Conservation (phyloP, 2,888 invertebrate genomes). For the Dromius quadrimaculatus region DNA sequence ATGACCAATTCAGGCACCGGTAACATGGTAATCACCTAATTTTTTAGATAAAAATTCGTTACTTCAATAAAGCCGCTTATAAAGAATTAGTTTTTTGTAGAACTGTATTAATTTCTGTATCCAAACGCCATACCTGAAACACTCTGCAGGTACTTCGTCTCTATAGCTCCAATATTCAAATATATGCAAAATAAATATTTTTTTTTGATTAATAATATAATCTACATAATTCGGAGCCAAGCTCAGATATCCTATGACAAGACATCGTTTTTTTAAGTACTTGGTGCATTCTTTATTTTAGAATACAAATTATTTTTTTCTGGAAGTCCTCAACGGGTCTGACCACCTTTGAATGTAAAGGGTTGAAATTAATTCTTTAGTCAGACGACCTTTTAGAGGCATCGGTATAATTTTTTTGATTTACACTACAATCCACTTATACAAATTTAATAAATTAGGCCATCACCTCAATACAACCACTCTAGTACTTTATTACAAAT, state of each 20-base stretch:
- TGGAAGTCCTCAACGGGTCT: conserved; percentile 14
- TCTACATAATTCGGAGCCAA: conserved; percentile 41
- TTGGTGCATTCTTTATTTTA: conserved; percentile 16
- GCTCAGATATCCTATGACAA: conserved; percentile 28
- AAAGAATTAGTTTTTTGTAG: conserved; percentile 19
- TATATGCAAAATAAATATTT: conserved; percentile 44
- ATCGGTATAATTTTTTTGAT: no score
- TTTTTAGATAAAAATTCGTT: conserved; percentile 40
- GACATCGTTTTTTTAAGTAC: conserved; percentile 27
- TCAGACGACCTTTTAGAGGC: no score
- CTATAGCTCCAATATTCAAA: conserved; percentile 27
- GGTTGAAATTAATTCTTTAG: no score
- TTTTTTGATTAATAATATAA: conserved; percentile 42
- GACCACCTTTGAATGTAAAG: no score
- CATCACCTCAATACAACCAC: no score
- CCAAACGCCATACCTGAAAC: conserved; percentile 2
- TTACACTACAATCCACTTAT: no score
- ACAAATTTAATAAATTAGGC: no score
- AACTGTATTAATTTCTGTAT: conserved; percentile 16
- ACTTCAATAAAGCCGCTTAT: conserved; percentile 36
- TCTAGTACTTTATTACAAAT: no score
- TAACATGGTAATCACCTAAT: conserved; percentile 31
- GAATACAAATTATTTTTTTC: conserved; percentile 31
- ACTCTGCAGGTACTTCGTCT: conserved; percentile 15
- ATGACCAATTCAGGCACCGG: conserved; percentile 14